phyloP scores from a whole-genome alignment of 2,113 vertebrate species.

The Nannospalax galili region DNA sequence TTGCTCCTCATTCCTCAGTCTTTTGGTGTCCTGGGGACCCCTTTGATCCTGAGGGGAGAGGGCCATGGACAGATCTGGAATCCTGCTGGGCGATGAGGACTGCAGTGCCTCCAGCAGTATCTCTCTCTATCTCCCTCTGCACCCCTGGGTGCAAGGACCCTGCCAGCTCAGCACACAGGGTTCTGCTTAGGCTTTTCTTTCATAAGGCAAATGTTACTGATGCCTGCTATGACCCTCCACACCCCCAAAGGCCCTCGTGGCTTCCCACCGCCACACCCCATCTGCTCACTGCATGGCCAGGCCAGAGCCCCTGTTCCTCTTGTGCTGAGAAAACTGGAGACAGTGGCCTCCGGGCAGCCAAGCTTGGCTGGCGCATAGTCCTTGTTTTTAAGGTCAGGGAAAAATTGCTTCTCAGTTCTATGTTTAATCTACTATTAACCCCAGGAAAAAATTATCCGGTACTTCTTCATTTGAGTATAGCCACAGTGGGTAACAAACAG shows the following conservation, averaged over 20 bases:
- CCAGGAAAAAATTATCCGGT: neutral
- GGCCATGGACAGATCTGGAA: neutral
- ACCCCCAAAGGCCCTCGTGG: neutral
- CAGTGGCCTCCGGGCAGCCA: slow-evolving; percentile 47
- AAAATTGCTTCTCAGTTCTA: slow-evolving; percentile 44
- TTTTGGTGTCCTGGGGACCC: neutral
- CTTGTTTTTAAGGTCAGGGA: slow-evolving; percentile 65
- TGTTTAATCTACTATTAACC: slow-evolving; percentile 59
- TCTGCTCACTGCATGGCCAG: neutral
- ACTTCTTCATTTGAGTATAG: neutral
- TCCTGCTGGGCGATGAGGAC: neutral
- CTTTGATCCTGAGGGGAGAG: neutral
- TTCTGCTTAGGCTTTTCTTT: neutral
- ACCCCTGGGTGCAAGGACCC: neutral
- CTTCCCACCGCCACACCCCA: neutral
- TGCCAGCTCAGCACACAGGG: too few species aligned
- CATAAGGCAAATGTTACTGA: neutral
- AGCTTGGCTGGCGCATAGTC: slow-evolving; percentile 39
- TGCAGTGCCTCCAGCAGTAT: neutral
- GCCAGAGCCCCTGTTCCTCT: neutral
- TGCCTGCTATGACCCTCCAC: neutral
- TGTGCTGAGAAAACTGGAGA: neutral
- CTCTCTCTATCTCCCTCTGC: neutral
- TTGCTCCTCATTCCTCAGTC: neutral
- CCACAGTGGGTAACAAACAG: too few species aligned